These are phyloP conservation scores for Drosophila kurseongensis DNA, from an alignment of 1,140 invertebrate genomes.

Conservation along the genomic window DNA sequence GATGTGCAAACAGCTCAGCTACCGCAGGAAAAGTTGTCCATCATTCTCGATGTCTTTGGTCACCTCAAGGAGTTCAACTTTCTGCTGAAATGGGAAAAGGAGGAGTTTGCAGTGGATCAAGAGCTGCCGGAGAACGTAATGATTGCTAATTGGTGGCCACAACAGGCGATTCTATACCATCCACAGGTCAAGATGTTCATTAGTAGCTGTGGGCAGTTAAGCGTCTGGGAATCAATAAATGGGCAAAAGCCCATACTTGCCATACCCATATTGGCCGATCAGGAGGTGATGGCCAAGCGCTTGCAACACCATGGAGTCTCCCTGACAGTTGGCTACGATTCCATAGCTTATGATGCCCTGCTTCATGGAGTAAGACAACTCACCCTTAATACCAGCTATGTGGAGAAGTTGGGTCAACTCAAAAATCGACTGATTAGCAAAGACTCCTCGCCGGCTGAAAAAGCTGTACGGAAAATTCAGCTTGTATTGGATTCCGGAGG, in stretches of 20 bases:
- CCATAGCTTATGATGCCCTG: conserved; percentile 65
- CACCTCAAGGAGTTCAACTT: conserved; percentile 86
- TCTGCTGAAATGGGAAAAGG: conserved; percentile 89
- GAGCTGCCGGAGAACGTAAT: conserved; percentile 87
- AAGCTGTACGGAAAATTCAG: conserved; percentile 86
- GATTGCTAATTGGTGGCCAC: conserved; percentile 89
- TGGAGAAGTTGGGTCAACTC: conserved; percentile 75
- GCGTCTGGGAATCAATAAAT: conserved; percentile 86
- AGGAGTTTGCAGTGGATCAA: conserved; percentile 82
- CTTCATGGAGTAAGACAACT: conserved; percentile 66
- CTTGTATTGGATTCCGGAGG: conserved; percentile 85
- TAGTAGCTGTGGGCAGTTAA: conserved; percentile 88
- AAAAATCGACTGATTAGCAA: conserved; percentile 70
- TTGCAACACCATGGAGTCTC: conserved; percentile 72
- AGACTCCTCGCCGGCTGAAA: conserved; percentile 61
- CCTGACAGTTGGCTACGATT: conserved; percentile 58
- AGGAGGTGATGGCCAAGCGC: conserved; percentile 85
- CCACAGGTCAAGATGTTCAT: conserved; percentile 87
- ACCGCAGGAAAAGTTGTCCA: conserved; percentile 85
- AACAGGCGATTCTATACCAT: conserved; percentile 88
- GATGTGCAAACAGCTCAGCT: conserved; percentile 87
- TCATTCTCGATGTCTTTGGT: conserved; percentile 85
- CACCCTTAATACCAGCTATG: conserved; percentile 62
- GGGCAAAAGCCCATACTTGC: conserved; percentile 87
- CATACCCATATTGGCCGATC: conserved; percentile 88